Percentiles rank a stretch among this genome's conserved stretches.
Evolutionary conservation across 2,797 vertebrate genomes (phyloP).

Genomic region (Clangula hyemalis): DNA sequence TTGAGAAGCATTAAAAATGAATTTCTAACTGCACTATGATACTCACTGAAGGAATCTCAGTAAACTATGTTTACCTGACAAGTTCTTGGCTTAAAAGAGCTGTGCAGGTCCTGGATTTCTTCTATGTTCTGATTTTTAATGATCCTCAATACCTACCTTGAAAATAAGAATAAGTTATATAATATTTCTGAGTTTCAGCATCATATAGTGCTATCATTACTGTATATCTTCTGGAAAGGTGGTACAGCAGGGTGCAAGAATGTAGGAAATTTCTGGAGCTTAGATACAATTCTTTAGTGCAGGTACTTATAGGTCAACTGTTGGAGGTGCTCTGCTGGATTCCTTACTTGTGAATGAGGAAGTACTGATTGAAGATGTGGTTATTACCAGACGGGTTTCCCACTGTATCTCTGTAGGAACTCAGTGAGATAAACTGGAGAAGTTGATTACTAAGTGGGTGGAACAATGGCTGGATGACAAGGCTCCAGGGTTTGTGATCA

Average conservation of each 20-base stretch:
- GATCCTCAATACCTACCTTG: not conserved
- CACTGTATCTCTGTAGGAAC: not conserved
- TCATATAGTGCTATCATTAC: not conserved
- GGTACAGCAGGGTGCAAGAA: not conserved
- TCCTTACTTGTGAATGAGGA: not conserved
- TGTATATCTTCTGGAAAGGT: not conserved
- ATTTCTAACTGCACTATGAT: not conserved
- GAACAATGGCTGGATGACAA: not conserved
- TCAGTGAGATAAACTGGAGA: not conserved
- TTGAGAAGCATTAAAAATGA: not conserved
- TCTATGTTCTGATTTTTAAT: not conserved
- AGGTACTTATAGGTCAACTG: not conserved
- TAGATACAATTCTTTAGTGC: not conserved
- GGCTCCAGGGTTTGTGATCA: not conserved
- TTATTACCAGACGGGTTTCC: not conserved
- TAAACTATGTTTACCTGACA: not conserved
- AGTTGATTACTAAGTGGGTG: not conserved
- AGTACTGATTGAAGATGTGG: not conserved
- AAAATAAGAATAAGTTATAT: not conserved
- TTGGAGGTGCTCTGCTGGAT: not conserved
- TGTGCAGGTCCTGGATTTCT: not conserved
- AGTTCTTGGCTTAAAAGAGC: not conserved
- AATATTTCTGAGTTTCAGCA: not conserved
- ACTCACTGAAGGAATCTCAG: not conserved
- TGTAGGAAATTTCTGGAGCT: not conserved